Evolutionary conservation across 2,113 vertebrate species (phyloP), one percentile per base, ranked within the genome.

Genomic region (Antechinus stuartii): DNA sequence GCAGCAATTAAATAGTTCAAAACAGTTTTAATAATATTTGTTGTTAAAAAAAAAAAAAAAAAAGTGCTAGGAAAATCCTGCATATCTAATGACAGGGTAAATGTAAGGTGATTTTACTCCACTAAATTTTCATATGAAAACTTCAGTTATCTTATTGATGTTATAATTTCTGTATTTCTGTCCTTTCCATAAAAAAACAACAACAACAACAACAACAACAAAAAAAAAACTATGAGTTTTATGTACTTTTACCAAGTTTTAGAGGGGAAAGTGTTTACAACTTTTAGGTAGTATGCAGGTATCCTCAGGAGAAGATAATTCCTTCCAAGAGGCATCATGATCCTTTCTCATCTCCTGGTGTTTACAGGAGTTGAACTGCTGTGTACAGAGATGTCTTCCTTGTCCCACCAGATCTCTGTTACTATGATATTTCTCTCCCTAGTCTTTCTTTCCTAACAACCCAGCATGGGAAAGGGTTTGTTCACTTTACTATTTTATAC

Each of bases 1-100:
- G 84, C 94, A 92, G 19, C 95, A 93, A 91, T 96, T 96, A 96
- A 96, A 55, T 52, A 96, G 47, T 96, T 97, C 3, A 96, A 92
- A 94, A 93, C 56, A 53, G 2, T 22, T 93, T 54, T 42, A 19
- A 90, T 92, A 76, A 84, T 84, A 46, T 9, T 91, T 12, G 52
- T 97, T 92, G 53, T 57, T 94, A 95, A 97, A 97, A 93, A 47
- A 47, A 47, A 47, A 56, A 26, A 56, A 49, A 49, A 50, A 56
- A 26, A 56, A 93, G 8, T 26, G 3, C 35, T 96, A 89, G 90
- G 95, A 92, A n/a, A 84, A 42, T 2, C 55, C 90, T 96, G 91
- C 47, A 27, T 89, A 46, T 68, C 92, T 95, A 54, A 47, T 93
- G 89, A 93, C 56, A 94, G 91, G 6, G 24, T 90, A 50, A 90